Conservation (phyloP, 2,113 vertebrate genomes). For the Silurus meridionalis region DNA sequence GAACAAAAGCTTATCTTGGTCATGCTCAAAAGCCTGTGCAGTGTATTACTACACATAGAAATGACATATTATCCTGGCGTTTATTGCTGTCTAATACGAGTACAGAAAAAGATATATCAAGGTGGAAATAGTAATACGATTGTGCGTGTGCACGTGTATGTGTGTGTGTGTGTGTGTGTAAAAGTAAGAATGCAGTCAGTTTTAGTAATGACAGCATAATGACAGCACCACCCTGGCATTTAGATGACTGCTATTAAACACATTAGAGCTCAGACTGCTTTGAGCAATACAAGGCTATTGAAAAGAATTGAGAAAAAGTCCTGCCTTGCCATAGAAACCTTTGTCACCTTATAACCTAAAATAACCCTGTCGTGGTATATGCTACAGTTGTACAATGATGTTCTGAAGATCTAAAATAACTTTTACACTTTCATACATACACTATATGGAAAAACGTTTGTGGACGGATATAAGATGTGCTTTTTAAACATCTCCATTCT, state of each 20-base stretch:
- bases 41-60: not conserved
- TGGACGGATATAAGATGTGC: too few species aligned
- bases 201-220: slow-evolving; percentile 10
- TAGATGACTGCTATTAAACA: slow-evolving; percentile 24
- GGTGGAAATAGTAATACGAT: not conserved
- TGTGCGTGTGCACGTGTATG: not conserved
- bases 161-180: not conserved
- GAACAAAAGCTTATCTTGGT: not conserved
- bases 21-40: not conserved
- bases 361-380: too few species aligned
- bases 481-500: too few species aligned
- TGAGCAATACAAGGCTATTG: not conserved
- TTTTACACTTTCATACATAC: too few species aligned
- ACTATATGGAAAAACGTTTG: too few species aligned
- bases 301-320: not conserved
- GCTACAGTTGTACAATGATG: not conserved
- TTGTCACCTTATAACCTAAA: not conserved
- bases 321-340: not conserved
- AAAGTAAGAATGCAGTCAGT: not conserved
- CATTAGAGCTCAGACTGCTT: not conserved
- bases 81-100: not conserved
- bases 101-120: not conserved
- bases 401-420: not conserved
- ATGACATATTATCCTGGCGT: not conserved
- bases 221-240: slow-evolving; percentile 1